Percentiles rank a stretch among this genome's conserved stretches.
phyloP scores from a whole-genome alignment of 64 coral and sea anemone genomes.

The Platygyra sinensis region DNA sequence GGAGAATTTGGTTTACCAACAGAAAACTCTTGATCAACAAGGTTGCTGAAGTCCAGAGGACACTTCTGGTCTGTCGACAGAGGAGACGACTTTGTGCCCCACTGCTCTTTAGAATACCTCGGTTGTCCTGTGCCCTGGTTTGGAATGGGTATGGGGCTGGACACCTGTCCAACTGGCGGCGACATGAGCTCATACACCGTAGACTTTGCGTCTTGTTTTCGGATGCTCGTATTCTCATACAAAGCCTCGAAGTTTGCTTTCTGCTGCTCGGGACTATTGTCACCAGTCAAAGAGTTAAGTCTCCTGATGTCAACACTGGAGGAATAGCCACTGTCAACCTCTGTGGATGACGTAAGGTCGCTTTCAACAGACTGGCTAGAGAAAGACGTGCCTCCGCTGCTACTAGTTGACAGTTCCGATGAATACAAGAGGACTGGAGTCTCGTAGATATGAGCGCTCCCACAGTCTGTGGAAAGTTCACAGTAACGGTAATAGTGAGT shows the following conservation, averaged over 20 bases:
- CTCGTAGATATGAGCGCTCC: conserved; percentile 76
- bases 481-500: background rate
- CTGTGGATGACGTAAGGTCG: conserved; percentile 63
- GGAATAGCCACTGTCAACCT: conserved; percentile 84
- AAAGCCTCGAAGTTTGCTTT: background rate
- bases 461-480: conserved; percentile 53
- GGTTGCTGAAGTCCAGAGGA: conserved; percentile 21
- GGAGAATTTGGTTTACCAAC: background rate
- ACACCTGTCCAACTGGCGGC: background rate
- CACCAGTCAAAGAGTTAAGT: conserved; percentile 26
- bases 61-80: background rate
- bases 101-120: background rate
- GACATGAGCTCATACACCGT: background rate
- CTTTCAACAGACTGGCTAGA: conserved; percentile 68
- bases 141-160: conserved; percentile 32
- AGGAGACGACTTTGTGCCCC: background rate
- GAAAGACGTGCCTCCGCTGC: background rate
- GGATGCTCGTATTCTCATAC: conserved; percentile 43
- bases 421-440: conserved; percentile 55
- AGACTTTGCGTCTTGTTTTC: background rate
- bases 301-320: conserved; percentile 63
- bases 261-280: background rate
- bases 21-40: background rate
- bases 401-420: background rate
- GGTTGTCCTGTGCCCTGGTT: background rate